These are phyloP conservation scores for Setophaga petechia DNA, from an alignment of 2,113 vertebrate species.

Conservation along the genomic window DNA sequence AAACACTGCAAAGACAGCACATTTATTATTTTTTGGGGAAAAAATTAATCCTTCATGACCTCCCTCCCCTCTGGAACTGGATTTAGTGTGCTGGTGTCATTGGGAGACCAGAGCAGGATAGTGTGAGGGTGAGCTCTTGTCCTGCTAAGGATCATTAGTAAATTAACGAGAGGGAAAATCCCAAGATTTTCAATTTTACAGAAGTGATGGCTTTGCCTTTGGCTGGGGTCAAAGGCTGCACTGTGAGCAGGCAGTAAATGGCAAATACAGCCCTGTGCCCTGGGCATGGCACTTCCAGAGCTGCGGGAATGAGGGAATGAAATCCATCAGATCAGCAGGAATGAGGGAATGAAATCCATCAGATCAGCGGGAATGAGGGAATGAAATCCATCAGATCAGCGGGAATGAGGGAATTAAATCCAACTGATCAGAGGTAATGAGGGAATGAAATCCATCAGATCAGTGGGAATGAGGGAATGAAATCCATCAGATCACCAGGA, in stretches of 20 bases:
- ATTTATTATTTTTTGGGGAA: not conserved
- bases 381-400: too few species aligned
- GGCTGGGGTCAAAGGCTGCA: not conserved
- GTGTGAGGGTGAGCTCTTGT: not conserved
- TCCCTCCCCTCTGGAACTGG: not conserved
- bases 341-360: constrained; percentile 12
- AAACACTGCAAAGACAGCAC: not conserved
- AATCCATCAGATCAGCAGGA: not conserved
- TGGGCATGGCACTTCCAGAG: not conserved
- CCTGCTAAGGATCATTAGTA: not conserved
- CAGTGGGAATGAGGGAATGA: not conserved
- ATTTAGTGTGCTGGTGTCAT: rapidly evolving
- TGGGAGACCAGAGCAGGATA: not conserved
- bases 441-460: too few species aligned
- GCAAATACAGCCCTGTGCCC: not conserved
- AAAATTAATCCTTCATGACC: not conserved
- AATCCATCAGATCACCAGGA: not conserved
- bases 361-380: not conserved
- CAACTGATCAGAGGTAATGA: too few species aligned
- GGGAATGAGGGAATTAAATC: too few species aligned
- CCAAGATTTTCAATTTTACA: not conserved
- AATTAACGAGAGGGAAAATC: not conserved
- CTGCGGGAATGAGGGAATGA: constrained; percentile 16
- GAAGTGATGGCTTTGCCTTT: not conserved
- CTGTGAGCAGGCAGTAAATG: not conserved